Conservation (phyloP, 2,888 invertebrate species). For the Pandemis cinnamomeana region DNA sequence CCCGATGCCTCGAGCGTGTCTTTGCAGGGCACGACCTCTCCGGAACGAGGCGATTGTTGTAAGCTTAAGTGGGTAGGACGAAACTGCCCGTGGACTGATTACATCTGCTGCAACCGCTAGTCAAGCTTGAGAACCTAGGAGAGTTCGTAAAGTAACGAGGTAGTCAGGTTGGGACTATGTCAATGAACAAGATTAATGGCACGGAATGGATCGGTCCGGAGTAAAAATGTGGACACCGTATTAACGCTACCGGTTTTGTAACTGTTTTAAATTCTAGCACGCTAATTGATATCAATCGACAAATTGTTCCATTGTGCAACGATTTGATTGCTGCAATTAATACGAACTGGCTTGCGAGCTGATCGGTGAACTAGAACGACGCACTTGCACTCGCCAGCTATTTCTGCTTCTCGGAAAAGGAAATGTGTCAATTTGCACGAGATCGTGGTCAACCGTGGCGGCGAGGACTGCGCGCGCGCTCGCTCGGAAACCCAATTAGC, state of each 20-base stretch:
- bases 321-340: conserved; percentile 8
- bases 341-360: neutral
- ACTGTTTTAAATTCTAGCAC: conserved; percentile 12
- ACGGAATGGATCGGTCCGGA: neutral
- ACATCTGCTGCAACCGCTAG: neutral
- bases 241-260: conserved; percentile 19
- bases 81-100: conserved; percentile 7
- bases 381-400: neutral
- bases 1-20: conserved; percentile 1
- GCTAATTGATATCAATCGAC: conserved; percentile 32
- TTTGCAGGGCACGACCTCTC: conserved; percentile 27
- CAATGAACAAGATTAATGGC: neutral
- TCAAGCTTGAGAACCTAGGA: neutral
- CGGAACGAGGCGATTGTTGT: conserved; percentile 14
- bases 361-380: conserved; percentile 10
- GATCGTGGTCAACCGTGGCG: conserved; percentile 21
- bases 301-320: conserved; percentile 28
- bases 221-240: conserved; percentile 4
- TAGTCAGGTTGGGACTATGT: neutral
- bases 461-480: neutral
- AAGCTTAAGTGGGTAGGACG: conserved; percentile 1
- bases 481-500: conserved; percentile 24
- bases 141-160: neutral
- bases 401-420: neutral
- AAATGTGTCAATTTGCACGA: conserved; percentile 29